Evolutionary conservation across 2,113 vertebrate species (phyloP).

Genomic region (Lophotis ruficrista): DNA sequence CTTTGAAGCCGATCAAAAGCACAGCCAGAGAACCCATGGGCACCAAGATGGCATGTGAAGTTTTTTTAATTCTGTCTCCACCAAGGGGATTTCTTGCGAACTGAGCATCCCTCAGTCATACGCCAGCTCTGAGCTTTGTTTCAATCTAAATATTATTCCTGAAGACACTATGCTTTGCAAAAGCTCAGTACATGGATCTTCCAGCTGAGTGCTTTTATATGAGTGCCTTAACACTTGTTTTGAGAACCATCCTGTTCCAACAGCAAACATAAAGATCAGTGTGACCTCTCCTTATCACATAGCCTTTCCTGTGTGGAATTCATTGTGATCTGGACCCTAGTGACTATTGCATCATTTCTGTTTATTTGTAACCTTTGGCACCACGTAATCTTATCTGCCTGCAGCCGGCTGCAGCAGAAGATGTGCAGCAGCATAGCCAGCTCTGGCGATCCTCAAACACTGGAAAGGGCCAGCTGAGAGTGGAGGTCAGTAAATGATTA

Average conservation of each 20-base stretch:
- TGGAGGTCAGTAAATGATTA: constrained; percentile 38
- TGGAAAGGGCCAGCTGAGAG: not conserved
- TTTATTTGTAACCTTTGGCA: constrained; percentile 66
- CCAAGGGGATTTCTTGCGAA: not conserved
- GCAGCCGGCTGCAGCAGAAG: constrained; percentile 35
- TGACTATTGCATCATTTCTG: constrained; percentile 58
- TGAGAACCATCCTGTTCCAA: constrained; percentile 5
- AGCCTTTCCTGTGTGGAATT: constrained; percentile 64
- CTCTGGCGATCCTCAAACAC: constrained; percentile 49
- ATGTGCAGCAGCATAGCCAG: constrained; percentile 14
- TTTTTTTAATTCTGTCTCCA: not conserved
- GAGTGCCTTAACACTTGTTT: constrained; percentile 25
- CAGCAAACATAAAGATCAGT: constrained; percentile 36
- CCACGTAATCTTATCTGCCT: constrained; percentile 58
- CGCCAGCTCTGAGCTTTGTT: not conserved
- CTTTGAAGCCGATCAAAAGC: not conserved
- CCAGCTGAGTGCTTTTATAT: not conserved
- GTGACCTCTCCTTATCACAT: constrained; percentile 59
- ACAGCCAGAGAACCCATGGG: not conserved
- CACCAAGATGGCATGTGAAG: not conserved
- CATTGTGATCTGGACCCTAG: constrained; percentile 23
- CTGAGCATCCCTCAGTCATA: not conserved
- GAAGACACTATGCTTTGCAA: not conserved
- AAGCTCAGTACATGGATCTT: not conserved
- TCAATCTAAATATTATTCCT: not conserved